These are phyloP conservation scores for Nesospiza acunhae DNA, from an alignment of 2,113 vertebrate genomes.

Conservation along the genomic window DNA sequence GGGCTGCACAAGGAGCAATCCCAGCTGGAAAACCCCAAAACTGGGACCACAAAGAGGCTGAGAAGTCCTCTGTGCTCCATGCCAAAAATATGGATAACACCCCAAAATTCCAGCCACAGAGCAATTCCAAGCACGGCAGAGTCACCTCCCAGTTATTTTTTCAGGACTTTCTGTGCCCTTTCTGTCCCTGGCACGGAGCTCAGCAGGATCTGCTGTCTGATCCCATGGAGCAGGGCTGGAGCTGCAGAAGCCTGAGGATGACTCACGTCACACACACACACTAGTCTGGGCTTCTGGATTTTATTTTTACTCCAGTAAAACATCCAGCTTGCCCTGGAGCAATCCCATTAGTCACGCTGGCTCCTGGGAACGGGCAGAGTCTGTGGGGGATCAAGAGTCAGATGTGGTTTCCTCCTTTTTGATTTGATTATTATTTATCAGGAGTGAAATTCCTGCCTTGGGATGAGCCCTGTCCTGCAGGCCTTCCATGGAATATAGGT, in stretches of 20 bases:
- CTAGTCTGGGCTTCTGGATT: slow-evolving; percentile 23
- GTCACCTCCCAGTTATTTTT: background rate
- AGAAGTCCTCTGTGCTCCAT: rapidly evolving
- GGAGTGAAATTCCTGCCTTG: slow-evolving; percentile 19
- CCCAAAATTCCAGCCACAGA: background rate
- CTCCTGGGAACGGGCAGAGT: slow-evolving; percentile 13
- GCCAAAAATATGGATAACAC: background rate
- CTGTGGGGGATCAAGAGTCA: background rate
- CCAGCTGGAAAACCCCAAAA: background rate
- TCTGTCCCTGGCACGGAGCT: background rate
- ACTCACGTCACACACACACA: slow-evolving; percentile 22
- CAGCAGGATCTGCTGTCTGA: background rate
- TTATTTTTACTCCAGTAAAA: slow-evolving; percentile 42
- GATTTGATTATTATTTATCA: slow-evolving; percentile 42
- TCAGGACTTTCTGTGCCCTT: background rate
- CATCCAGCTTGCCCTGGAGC: slow-evolving; percentile 38
- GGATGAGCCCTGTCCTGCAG: background rate
- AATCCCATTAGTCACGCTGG: slow-evolving; percentile 40
- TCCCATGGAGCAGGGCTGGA: background rate
- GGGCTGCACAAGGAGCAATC: background rate
- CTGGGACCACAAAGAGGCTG: background rate
- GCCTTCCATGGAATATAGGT: slow-evolving; percentile 34
- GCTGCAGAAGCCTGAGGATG: background rate
- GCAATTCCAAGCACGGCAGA: background rate
- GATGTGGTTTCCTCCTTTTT: slow-evolving; percentile 44